Evolutionary conservation across 92 coral and sea anemone genomes (phyloP).

Genomic region (Epizoanthus rinbou): DNA sequence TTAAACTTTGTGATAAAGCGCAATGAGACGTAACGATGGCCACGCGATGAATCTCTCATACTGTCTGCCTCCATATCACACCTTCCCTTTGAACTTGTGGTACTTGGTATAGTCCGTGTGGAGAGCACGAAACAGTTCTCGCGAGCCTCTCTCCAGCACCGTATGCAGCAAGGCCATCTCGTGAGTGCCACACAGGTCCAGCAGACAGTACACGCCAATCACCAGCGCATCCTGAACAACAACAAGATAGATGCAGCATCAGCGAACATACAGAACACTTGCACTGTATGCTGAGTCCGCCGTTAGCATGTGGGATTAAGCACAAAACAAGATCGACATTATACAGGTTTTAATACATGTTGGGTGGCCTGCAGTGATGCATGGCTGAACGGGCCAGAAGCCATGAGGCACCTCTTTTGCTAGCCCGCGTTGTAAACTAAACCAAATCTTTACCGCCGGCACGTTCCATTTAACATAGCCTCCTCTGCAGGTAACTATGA

Average conservation of each 20-base stretch:
- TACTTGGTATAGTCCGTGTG: slow-evolving; percentile 81
- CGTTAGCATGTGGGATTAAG: not conserved
- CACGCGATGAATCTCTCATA: no score
- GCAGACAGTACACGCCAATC: slow-evolving; percentile 80
- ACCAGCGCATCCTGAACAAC: slow-evolving; percentile 67
- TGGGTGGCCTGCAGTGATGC: no score
- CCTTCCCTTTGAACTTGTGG: slow-evolving; percentile 97
- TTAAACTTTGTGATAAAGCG: no score
- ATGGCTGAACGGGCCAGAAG: no score
- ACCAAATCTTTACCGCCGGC: no score
- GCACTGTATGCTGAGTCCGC: not conserved
- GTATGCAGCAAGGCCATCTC: slow-evolving; percentile 83
- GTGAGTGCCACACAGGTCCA: slow-evolving; percentile 86
- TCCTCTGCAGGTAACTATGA: no score
- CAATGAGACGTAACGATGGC: no score
- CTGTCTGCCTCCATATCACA: not conserved
- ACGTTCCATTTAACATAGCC: no score
- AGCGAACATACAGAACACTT: not conserved
- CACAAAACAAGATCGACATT: no score
- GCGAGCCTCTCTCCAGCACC: slow-evolving; percentile 77
- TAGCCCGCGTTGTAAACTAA: no score
- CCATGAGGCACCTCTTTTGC: no score
- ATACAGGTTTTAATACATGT: no score
- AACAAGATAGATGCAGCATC: not conserved
- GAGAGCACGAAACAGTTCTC: slow-evolving; percentile 78